Evolutionary conservation across 2,113 vertebrate species (phyloP).

Genomic region (Crotalus tigris): DNA sequence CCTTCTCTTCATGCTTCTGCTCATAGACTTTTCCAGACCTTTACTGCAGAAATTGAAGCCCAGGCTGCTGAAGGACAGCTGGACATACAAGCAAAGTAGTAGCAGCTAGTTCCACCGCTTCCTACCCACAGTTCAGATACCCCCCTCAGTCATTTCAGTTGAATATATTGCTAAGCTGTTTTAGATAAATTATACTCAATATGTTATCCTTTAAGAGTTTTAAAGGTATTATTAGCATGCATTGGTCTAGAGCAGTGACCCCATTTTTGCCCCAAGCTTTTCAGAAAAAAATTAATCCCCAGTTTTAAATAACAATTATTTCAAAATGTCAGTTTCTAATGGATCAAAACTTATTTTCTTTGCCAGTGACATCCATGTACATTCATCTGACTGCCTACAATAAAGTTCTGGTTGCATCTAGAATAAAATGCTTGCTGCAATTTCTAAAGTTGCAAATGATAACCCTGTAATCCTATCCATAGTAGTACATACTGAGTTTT

Average conservation of each 20-base stretch:
- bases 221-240: not conserved
- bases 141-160: not conserved
- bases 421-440: not conserved
- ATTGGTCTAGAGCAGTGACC: not conserved
- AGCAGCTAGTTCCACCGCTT: not conserved
- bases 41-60: not conserved
- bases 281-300: not conserved
- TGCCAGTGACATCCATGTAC: not conserved
- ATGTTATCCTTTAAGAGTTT: not conserved
- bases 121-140: not conserved
- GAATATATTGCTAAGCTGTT: not conserved
- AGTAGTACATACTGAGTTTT: not conserved
- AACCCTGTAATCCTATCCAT: not conserved
- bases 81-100: not conserved
- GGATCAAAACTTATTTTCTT: not conserved
- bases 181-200: not conserved
- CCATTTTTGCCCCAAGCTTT: not conserved
- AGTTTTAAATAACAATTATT: not conserved
- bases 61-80: not conserved
- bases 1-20: not conserved
- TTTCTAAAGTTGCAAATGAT: not conserved
- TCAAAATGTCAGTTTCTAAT: not conserved
- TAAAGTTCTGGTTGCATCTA: not conserved
- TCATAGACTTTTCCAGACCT: not conserved
- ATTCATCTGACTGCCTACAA: not conserved